phyloP scores from a whole-genome alignment of 2,888 invertebrate species.

The Elgonia sp. region DNA sequence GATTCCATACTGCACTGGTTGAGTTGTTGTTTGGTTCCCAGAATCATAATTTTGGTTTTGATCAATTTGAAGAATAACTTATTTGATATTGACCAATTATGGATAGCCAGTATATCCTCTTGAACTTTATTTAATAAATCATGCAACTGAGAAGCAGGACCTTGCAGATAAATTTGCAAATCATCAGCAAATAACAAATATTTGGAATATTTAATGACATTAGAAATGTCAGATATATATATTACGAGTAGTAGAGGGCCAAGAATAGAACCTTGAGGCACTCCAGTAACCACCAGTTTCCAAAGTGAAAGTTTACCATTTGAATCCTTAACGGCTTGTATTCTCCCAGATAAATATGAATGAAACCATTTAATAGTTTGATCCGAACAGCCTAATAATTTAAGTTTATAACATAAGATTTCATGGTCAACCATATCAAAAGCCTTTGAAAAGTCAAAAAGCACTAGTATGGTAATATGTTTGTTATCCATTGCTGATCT shows the following conservation, averaged over 20 bases:
- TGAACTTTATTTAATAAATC: no score
- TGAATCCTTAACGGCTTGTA: background rate
- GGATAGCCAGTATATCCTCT: no score
- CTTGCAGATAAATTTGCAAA: no score
- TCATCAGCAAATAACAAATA: background rate
- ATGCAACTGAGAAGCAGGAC: background rate
- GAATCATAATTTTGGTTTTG: no score
- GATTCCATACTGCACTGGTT: no score
- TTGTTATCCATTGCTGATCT: no score
- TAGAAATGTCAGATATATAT: background rate
- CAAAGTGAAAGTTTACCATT: background rate
- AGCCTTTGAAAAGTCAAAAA: background rate
- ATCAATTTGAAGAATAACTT: background rate
- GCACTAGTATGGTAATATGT: background rate
- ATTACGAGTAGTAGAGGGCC: background rate
- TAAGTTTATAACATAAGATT: no score
- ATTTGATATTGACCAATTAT: background rate
- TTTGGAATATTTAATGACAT: background rate
- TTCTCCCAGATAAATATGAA: no score
- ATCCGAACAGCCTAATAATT: no score
- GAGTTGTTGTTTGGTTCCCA: no score
- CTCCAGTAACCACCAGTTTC: background rate
- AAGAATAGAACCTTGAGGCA: background rate
- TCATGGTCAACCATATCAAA: no score
- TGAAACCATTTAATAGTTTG: no score